A percentile compares a stretch with the other conserved stretches of the same genome.
Conservation (phyloP, 1,140 invertebrate species). For the Drosophila melanica region DNA sequence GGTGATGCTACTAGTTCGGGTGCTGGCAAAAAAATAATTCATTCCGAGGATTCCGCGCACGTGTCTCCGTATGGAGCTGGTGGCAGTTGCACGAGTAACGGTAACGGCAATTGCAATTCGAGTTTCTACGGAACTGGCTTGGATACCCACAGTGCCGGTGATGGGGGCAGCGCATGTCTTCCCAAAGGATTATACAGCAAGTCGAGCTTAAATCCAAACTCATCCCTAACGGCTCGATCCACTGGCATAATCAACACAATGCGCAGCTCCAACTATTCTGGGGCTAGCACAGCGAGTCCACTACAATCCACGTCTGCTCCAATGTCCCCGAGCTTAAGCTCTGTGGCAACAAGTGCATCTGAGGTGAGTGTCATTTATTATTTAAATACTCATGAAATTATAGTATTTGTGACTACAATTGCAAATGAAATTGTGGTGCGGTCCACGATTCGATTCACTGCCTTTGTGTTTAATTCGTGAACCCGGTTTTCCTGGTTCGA, state of each 20-base stretch:
- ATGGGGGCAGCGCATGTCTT: constrained; percentile 2
- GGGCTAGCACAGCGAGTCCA: constrained; percentile 61
- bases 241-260: constrained; percentile 44
- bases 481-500: too few species aligned
- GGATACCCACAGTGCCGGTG: constrained; percentile 24
- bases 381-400: background rate
- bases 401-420: too few species aligned
- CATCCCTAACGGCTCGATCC: constrained; percentile 19
- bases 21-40: constrained; percentile 23
- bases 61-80: constrained; percentile 35
- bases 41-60: constrained; percentile 56
- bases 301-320: constrained; percentile 74
- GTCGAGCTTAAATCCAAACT: constrained; percentile 31
- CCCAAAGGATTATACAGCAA: constrained; percentile 36
- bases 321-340: constrained; percentile 90
- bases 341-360: constrained; percentile 89
- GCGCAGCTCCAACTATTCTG: constrained; percentile 42
- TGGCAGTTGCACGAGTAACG: constrained; percentile 8
- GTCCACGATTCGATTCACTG: too few species aligned
- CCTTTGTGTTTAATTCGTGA: too few species aligned
- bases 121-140: constrained; percentile 27
- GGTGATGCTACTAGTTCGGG: constrained; percentile 6
- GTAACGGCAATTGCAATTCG: constrained; percentile 24
- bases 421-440: too few species aligned
- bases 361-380: constrained; percentile 86